Conservation (phyloP, 2,113 vertebrate species). For the Tapirus terrestris region DNA sequence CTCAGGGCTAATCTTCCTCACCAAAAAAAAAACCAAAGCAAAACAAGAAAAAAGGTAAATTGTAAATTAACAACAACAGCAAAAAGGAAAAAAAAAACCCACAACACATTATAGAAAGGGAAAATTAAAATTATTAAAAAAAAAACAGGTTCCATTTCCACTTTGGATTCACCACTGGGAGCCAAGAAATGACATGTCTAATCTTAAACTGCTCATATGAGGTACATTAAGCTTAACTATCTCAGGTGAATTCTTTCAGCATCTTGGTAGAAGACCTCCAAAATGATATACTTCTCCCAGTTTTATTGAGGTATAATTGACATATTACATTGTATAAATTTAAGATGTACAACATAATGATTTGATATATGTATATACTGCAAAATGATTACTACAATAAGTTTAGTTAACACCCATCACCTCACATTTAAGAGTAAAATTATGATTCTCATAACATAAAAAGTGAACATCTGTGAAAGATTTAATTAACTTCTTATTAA, state of each 20-base stretch:
- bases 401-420: neutral
- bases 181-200: fast-evolving
- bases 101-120: neutral
- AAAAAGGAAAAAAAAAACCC: neutral
- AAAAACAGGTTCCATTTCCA: neutral
- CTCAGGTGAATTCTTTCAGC: neutral
- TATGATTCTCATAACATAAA: neutral
- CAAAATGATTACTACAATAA: neutral
- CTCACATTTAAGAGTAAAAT: neutral
- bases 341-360: no score
- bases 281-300: neutral
- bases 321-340: no score
- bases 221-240: fast-evolving
- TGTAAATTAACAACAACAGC: neutral
- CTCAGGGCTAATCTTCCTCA: no score
- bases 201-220: neutral
- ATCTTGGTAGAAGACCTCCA: neutral
- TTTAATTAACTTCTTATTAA: neutral
- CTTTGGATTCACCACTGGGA: neutral
- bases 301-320: no score
- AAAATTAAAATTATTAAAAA: neutral
- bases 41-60: neutral
- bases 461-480: neutral
- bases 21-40: no score
- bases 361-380: neutral